A percentile compares a stretch with the other conserved stretches of the same genome.
Evolutionary conservation across 2,888 invertebrate species (phyloP).

Genomic region (Agriotes lineatus): DNA sequence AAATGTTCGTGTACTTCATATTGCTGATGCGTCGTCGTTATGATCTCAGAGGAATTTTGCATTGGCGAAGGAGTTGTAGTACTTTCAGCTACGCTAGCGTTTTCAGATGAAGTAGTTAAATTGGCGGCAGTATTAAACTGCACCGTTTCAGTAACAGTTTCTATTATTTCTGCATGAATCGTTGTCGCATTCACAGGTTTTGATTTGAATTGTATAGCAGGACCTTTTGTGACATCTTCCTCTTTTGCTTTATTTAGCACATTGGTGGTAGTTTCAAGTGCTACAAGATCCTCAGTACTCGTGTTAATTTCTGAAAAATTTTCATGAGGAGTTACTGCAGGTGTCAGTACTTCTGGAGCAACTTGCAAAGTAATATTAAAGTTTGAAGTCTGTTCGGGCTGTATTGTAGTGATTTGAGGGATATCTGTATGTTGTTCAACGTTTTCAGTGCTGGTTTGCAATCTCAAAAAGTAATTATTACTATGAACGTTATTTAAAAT

Average conservation of each 20-base stretch:
- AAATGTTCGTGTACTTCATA: conserved; percentile 58
- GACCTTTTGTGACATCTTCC: background rate
- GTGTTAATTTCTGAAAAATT: conserved; percentile 25
- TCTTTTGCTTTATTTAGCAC: conserved; percentile 39
- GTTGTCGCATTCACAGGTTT: conserved; percentile 33
- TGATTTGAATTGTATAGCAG: conserved; percentile 26
- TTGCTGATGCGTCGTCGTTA: conserved; percentile 10
- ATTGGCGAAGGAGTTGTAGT: background rate
- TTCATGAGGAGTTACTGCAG: background rate
- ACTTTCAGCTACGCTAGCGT: background rate
- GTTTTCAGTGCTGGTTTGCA: conserved; percentile 31
- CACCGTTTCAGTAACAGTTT: conserved; percentile 46
- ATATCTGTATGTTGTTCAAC: conserved; percentile 8
- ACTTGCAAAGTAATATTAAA: background rate
- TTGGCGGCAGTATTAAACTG: background rate
- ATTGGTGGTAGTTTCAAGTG: conserved; percentile 62
- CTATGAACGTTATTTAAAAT: conserved; percentile 61
- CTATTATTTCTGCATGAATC: conserved; percentile 54
- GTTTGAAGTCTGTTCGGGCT: background rate
- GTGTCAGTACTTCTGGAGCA: background rate
- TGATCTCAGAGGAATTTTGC: background rate
- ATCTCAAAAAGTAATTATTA: conserved; percentile 54
- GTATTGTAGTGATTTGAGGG: background rate
- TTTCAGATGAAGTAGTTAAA: background rate
- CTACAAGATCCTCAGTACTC: conserved; percentile 60